Evolutionary conservation across 2,888 invertebrate genomes (phyloP).

Genomic region (Xylophagus ater): DNA sequence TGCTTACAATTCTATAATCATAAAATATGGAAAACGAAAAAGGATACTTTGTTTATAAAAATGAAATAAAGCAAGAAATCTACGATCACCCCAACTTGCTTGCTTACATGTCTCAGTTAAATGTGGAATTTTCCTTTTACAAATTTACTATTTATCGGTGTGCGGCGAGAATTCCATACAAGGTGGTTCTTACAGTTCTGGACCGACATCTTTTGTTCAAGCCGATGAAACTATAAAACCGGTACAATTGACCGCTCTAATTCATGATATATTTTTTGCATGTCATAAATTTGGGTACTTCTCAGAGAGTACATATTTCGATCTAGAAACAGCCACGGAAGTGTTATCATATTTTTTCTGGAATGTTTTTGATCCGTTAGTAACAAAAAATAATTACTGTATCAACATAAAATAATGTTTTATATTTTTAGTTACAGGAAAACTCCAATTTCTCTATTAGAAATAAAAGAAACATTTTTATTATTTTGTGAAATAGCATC

Average conservation of each 20-base stretch:
- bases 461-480: slow-evolving; percentile 34
- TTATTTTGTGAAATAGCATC: slow-evolving; percentile 31
- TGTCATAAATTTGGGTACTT: slow-evolving; percentile 35
- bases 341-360: slow-evolving; percentile 35
- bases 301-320: slow-evolving; percentile 20
- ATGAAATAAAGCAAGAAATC: slow-evolving; percentile 3
- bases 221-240: slow-evolving; percentile 29
- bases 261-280: slow-evolving; percentile 36
- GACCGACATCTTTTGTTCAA: slow-evolving; percentile 29
- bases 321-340: slow-evolving; percentile 28
- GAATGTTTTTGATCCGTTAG: slow-evolving; percentile 38
- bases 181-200: slow-evolving; percentile 32
- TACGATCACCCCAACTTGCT: slow-evolving; percentile 16
- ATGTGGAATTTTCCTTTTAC: slow-evolving; percentile 27
- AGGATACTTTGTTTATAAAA: not conserved
- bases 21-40: not conserved
- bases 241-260: slow-evolving; percentile 32
- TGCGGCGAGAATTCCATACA: slow-evolving; percentile 33
- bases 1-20: too few species aligned
- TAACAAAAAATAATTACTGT: not conserved
- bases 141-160: slow-evolving; percentile 37
- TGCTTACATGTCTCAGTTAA: slow-evolving; percentile 28
- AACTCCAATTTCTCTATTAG: slow-evolving; percentile 32
- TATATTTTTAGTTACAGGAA: slow-evolving; percentile 26
- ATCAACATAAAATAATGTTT: not conserved